phyloP scores from a whole-genome alignment of 2,888 invertebrate genomes.

The Oscheius onirici region DNA sequence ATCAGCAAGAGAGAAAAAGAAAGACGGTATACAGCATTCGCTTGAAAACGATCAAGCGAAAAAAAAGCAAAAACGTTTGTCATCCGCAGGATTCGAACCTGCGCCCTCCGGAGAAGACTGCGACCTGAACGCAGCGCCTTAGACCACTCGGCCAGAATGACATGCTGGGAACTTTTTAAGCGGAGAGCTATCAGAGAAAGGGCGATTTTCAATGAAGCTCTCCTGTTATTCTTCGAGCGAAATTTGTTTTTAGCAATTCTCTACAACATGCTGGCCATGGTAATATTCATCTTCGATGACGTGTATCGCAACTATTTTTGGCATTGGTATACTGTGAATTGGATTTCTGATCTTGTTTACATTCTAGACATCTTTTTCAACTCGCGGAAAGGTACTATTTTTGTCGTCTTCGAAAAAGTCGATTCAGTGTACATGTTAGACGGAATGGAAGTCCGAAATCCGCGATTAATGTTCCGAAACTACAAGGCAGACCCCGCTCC shows the following conservation, averaged over 20 bases:
- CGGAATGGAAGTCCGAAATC: conserved; percentile 43
- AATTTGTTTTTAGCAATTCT: conserved; percentile 46
- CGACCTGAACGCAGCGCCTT: conserved; percentile 85
- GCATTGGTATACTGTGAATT: conserved; percentile 55
- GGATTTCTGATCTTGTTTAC: conserved; percentile 56
- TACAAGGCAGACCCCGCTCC: conserved; percentile 35
- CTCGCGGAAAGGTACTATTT: conserved; percentile 52
- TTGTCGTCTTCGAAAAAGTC: background rate
- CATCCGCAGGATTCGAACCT: too few relatives aligned
- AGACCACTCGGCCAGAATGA: conserved; percentile 80
- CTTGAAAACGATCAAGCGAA: too few relatives aligned
- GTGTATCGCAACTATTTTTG: conserved; percentile 41
- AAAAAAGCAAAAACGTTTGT: too few relatives aligned
- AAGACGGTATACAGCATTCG: too few relatives aligned
- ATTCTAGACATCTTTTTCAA: conserved; percentile 58
- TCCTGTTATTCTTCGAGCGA: too few relatives aligned
- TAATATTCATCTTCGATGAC: conserved; percentile 69
- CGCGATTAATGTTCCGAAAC: conserved; percentile 31
- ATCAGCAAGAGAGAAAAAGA: too few relatives aligned
- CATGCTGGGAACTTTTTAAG: too few relatives aligned
- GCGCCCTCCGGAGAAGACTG: conserved; percentile 75
- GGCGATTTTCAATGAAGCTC: background rate
- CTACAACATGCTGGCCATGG: conserved; percentile 65
- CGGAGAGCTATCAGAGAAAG: too few relatives aligned
- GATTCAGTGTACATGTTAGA: conserved; percentile 48